phyloP scores from a whole-genome alignment of 2,888 invertebrate genomes.

The Dryomyza anilis region DNA sequence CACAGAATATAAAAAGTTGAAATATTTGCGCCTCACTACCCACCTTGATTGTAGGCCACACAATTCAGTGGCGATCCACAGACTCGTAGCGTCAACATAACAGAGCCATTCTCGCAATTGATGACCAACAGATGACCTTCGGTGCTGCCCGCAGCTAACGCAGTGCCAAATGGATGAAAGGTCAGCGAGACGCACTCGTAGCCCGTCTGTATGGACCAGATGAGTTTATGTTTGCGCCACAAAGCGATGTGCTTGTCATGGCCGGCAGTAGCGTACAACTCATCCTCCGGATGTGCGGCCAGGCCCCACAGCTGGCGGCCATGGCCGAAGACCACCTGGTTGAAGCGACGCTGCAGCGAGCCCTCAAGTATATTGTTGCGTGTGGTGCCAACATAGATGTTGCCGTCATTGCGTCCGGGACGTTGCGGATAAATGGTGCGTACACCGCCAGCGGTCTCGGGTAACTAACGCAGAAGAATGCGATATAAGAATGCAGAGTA shows the following conservation, averaged over 20 bases:
- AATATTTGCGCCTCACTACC: slow-evolving; percentile 28
- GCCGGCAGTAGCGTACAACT: slow-evolving; percentile 89
- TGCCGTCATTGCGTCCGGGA: slow-evolving; percentile 86
- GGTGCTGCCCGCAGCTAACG: slow-evolving; percentile 85
- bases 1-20: not conserved
- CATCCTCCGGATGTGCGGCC: slow-evolving; percentile 88
- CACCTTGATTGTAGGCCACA: slow-evolving; percentile 86
- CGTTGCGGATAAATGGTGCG: slow-evolving; percentile 87
- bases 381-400: slow-evolving; percentile 89
- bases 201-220: slow-evolving; percentile 87
- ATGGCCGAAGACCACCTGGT: slow-evolving; percentile 86
- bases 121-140: slow-evolving; percentile 87
- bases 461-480: slow-evolving; percentile 66
- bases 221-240: slow-evolving; percentile 86
- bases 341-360: slow-evolving; percentile 85
- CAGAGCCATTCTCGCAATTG: slow-evolving; percentile 84
- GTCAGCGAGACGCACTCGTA: slow-evolving; percentile 88
- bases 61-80: slow-evolving; percentile 87
- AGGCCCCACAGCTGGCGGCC: slow-evolving; percentile 86
- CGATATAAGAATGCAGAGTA: not conserved
- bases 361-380: slow-evolving; percentile 89
- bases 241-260: slow-evolving; percentile 88
- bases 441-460: slow-evolving; percentile 86
- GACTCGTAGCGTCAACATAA: slow-evolving; percentile 82
- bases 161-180: slow-evolving; percentile 87